These are phyloP conservation scores for Tethea ocularis DNA, from an alignment of 2,888 invertebrate species.

Conservation along the genomic window DNA sequence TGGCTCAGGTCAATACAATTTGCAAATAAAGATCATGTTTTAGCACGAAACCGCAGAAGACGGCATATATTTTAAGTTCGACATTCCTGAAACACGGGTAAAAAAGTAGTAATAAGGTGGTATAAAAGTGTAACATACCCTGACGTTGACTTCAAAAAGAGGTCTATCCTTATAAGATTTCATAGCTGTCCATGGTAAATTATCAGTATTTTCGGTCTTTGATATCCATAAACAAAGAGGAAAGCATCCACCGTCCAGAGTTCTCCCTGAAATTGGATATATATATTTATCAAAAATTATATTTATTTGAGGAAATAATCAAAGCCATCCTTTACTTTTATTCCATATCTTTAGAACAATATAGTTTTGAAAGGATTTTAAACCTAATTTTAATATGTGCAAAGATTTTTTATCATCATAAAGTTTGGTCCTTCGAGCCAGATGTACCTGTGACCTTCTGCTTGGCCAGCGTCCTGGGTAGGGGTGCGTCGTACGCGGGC, in stretches of 20 bases:
- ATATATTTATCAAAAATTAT: not conserved
- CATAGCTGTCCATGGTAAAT: conserved; percentile 53
- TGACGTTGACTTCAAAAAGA: conserved; percentile 68
- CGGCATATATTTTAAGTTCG: no score
- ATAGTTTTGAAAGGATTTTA: no score
- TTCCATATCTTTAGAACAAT: no score
- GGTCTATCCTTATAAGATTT: conserved; percentile 62
- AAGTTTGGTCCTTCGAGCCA: not conserved
- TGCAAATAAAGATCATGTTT: no score
- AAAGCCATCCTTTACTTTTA: no score
- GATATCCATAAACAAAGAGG: conserved; percentile 84
- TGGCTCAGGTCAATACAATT: no score
- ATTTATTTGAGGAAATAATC: not conserved
- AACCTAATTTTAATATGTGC: no score
- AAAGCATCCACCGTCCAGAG: conserved; percentile 85
- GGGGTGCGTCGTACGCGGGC: conserved; percentile 62
- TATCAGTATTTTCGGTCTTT: conserved; percentile 56
- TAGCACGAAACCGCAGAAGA: no score
- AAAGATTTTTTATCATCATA: not conserved
- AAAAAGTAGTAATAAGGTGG: not conserved
- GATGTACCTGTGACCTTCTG: conserved; percentile 85
- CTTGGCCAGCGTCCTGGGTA: conserved; percentile 78
- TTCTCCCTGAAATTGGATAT: conserved; percentile 66
- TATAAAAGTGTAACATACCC: conserved; percentile 55
- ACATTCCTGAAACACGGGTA: no score